phyloP scores from a whole-genome alignment of 2,113 vertebrate genomes.

The Megalops atlanticus region DNA sequence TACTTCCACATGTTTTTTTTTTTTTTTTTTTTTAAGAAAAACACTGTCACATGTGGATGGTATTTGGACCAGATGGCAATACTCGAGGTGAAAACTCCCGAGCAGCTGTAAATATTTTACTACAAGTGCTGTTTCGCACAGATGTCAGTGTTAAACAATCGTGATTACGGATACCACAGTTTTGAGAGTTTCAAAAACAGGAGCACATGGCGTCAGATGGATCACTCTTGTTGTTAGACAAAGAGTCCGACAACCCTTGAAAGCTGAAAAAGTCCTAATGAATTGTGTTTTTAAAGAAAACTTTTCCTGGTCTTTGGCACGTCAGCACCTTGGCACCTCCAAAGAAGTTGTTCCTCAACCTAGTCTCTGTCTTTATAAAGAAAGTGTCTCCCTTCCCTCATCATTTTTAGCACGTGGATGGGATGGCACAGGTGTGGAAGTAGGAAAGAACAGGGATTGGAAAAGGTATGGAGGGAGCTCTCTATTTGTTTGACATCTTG shows the following conservation, averaged over 20 bases:
- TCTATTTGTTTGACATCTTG: not conserved
- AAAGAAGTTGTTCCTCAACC: not conserved
- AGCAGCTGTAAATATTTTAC: conserved; percentile 35
- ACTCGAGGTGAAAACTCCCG: conserved; percentile 24
- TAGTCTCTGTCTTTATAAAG: not conserved
- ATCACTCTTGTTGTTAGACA: not conserved
- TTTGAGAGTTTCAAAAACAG: conserved; percentile 4
- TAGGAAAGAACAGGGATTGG: not conserved
- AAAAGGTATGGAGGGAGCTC: not conserved
- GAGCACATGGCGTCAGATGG: not conserved
- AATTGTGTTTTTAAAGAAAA: not conserved
- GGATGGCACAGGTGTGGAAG: not conserved
- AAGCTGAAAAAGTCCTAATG: not conserved
- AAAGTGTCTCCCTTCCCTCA: not conserved
- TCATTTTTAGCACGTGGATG: too few species aligned
- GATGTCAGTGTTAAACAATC: conserved; percentile 29
- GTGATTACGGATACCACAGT: conserved; percentile 23
- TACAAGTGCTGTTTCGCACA: conserved; percentile 10
- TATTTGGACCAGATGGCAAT: conserved; percentile 17
- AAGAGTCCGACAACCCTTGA: conserved; percentile 7
- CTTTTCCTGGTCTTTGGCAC: not conserved
- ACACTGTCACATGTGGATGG: conserved; percentile 1
- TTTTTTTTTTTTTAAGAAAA: conserved; percentile 1
- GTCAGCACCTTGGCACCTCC: not conserved
- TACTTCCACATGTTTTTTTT: not conserved